These are phyloP conservation scores for Pherbina coryleti DNA, from an alignment of 2,888 invertebrate genomes.

Conservation along the genomic window DNA sequence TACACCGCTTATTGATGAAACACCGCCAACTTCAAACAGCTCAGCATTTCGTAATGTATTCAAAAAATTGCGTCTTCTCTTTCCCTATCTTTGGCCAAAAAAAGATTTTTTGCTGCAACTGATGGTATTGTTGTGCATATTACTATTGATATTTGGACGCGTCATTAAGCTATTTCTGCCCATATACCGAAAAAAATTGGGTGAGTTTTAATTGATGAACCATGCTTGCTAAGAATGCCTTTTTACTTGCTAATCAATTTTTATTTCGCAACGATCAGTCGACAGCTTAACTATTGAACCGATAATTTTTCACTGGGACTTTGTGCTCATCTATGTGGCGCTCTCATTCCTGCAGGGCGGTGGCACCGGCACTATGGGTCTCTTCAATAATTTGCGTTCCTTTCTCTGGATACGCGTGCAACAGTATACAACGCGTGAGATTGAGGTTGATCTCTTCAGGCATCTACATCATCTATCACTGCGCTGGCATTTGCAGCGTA, in stretches of 20 bases:
- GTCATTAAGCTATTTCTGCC: conserved; percentile 92
- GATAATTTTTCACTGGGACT: conserved; percentile 86
- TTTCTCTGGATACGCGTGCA: conserved; percentile 96
- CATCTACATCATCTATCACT: conserved; percentile 93
- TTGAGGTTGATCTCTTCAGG: conserved; percentile 87
- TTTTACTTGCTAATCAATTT: neutral
- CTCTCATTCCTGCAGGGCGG: conserved; percentile 97
- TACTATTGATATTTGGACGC: conserved; percentile 82
- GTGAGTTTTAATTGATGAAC: conserved; percentile 71
- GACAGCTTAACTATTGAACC: conserved; percentile 79
- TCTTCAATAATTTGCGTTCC: conserved; percentile 90
- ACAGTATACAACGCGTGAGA: conserved; percentile 93
- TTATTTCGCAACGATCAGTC: conserved; percentile 71
- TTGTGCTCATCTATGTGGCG: conserved; percentile 85
- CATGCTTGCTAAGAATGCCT: neutral
- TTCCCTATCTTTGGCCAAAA: conserved; percentile 96
- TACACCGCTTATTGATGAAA: conserved; percentile 69
- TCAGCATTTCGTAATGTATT: conserved; percentile 86
- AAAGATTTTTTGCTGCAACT: conserved; percentile 82
- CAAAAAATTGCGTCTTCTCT: conserved; percentile 82
- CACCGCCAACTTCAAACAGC: conserved; percentile 56
- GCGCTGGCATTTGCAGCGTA: conserved; percentile 93
- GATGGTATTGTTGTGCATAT: conserved; percentile 84
- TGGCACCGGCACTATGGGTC: conserved; percentile 91
- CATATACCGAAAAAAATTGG: conserved; percentile 91